Evolutionary conservation across 2,888 invertebrate species (phyloP).

Genomic region (Luffia ferchaultella): DNA sequence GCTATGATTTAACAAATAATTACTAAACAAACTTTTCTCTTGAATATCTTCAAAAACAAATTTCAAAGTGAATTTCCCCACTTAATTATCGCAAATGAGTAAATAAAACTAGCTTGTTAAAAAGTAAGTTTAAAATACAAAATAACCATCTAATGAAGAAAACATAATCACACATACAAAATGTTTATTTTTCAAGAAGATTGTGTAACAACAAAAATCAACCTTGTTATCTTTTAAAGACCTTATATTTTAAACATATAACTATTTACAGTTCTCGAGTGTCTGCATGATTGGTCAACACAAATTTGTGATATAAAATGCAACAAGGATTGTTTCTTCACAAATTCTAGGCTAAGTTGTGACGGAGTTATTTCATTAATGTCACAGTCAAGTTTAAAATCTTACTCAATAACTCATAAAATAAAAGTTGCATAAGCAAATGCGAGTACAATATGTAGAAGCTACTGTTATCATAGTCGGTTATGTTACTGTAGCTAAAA

Average conservation of each 20-base stretch:
- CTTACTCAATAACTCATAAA: conserved; percentile 43
- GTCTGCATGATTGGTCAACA: conserved; percentile 54
- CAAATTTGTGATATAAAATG: conserved; percentile 61
- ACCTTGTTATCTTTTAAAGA: conserved; percentile 55
- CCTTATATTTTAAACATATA: conserved; percentile 63
- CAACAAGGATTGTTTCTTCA: conserved; percentile 58
- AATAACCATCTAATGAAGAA: conserved; percentile 37
- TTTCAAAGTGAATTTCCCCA: not conserved
- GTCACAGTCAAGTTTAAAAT: conserved; percentile 53
- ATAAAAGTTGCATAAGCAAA: conserved; percentile 46
- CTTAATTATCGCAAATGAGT: no score
- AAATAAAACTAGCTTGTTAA: no score
- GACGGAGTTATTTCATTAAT: conserved; percentile 55
- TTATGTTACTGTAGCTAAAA: conserved; percentile 40
- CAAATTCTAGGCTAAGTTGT: conserved; percentile 58
- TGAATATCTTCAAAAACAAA: not conserved
- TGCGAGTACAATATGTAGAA: conserved; percentile 57
- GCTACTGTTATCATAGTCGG: conserved; percentile 54
- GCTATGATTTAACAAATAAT: not conserved
- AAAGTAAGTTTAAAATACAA: no score
- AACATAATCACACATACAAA: conserved; percentile 57
- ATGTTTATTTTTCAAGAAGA: conserved; percentile 65
- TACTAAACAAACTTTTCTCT: not conserved
- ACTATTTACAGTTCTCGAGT: conserved; percentile 62
- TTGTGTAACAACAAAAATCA: conserved; percentile 67